Evolutionary conservation across 2,888 invertebrate genomes (phyloP).

Genomic region (Drosophila picticornis): DNA sequence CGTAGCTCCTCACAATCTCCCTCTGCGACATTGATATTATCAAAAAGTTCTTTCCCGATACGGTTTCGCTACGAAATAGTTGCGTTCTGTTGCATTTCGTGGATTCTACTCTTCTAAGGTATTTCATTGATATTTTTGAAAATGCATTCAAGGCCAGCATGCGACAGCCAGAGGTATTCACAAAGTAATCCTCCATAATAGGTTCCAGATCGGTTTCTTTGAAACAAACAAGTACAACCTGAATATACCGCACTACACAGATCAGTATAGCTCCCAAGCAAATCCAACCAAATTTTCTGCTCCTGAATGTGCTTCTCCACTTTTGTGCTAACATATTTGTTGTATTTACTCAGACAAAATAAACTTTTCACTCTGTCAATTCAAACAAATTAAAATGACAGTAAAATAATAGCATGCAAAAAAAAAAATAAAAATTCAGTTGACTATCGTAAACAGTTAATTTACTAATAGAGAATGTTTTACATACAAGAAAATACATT

Average conservation of each 20-base stretch:
- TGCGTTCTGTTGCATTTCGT: conserved; percentile 12
- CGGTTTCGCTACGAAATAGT: conserved; percentile 9
- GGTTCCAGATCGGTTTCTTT: not conserved
- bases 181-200: conserved; percentile 20
- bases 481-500: not conserved
- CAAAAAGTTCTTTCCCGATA: conserved; percentile 2
- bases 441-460: not conserved
- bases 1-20: conserved; percentile 83
- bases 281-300: not conserved
- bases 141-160: conserved; percentile 30
- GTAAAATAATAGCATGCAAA: not conserved
- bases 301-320: not conserved
- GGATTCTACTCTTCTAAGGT: not conserved
- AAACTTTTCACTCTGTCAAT: not conserved
- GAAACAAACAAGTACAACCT: not conserved
- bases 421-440: not conserved
- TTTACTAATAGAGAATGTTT: not conserved
- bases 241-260: conserved; percentile 9
- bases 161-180: conserved; percentile 45
- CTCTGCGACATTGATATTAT: conserved; percentile 59
- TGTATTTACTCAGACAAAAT: not conserved
- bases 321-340: not conserved
- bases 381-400: not conserved
- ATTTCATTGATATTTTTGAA: not conserved
- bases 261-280: conserved; percentile 13